Evolutionary conservation across 2,888 invertebrate species (phyloP), one percentile per base, ranked within the genome.

Genomic region (Clostera curtula): DNA sequence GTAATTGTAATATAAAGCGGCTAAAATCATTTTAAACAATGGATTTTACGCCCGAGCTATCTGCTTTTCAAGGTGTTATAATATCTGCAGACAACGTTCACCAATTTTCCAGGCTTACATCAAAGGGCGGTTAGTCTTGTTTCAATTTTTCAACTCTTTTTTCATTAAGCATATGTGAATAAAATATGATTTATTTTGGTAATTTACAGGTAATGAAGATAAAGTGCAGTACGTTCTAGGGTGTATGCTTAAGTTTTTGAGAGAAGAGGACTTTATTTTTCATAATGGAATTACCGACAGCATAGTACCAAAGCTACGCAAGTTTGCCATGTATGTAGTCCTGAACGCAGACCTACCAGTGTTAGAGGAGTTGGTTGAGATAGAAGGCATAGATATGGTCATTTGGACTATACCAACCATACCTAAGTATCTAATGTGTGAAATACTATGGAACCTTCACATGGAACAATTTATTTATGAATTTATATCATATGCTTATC

Each of bases 131-230:
- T 82, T 65, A 57, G 43, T 27, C 13, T 8, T 16, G 6, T 4
- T 24, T 29, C 5, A 14, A 9, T 19, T 27, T 13, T 18, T n/a
- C 12, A 8, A n/a, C 11, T 12, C 19, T 16, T 9, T 16, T 3
- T 12, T 17, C 10, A 8, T 14, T 3, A 7, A 23, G 4, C 8
- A 18, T 18, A 3, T 18, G 18, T 8, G 4, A 18, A 7, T 22
- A n/a, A 11, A 7, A 7, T 9, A 3, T 11, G 20, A 4, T 20
- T 13, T 2, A 11, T 11, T 20, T 11, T 25, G 5, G 20, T 34
- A 7, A 34, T 3, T 66, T 71, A 20, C 50, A 83, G 83, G 82
- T 2, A 77, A 82, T 56, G 75, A 80, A 60, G 68, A 73, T 3
- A 57, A 66, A 50, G 60, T 80, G 7, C 40, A 57, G 20, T 52